Percentiles rank a stretch among this genome's conserved stretches.
Conservation (phyloP, 2,888 invertebrate genomes). For the Cristatella mucedo region DNA sequence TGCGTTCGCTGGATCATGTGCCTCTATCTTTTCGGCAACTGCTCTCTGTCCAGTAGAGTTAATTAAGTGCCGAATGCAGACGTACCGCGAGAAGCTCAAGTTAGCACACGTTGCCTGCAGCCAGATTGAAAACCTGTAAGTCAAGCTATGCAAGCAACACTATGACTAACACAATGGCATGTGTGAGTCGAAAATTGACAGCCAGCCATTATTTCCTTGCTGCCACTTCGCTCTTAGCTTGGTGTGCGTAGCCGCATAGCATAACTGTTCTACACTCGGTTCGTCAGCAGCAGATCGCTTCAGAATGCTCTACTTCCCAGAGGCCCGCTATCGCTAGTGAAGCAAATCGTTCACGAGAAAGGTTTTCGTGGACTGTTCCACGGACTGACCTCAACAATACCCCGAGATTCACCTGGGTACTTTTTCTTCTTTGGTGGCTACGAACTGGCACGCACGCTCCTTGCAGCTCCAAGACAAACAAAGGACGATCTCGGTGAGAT, state of each 20-base stretch:
- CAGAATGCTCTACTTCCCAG: no score
- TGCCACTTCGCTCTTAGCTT: no score
- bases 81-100: conserved; percentile 55
- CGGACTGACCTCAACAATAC: conserved; percentile 75
- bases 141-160: no score
- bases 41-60: conserved; percentile 92
- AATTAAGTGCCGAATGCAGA: conserved; percentile 89
- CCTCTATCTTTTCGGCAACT: conserved; percentile 89
- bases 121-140: no score
- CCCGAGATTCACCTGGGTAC: conserved; percentile 95
- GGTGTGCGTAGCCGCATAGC: no score
- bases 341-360: conserved; percentile 46
- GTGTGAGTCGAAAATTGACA: no score
- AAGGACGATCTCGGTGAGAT: conserved; percentile 47
- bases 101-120: no score
- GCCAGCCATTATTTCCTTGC: no score
- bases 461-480: conserved; percentile 43
- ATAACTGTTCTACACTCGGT: no score
- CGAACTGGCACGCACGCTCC: conserved; percentile 43
- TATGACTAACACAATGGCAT: no score
- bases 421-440: conserved; percentile 98
- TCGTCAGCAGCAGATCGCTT: no score
- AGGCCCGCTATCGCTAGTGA: conserved; percentile 32
- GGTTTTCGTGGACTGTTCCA: conserved; percentile 50
- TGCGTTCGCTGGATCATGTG: conserved; percentile 76